A percentile compares a stretch with the other conserved stretches of the same genome.
phyloP scores from a whole-genome alignment of 1,140 invertebrate genomes.

The Pectinophora gossypiella region DNA sequence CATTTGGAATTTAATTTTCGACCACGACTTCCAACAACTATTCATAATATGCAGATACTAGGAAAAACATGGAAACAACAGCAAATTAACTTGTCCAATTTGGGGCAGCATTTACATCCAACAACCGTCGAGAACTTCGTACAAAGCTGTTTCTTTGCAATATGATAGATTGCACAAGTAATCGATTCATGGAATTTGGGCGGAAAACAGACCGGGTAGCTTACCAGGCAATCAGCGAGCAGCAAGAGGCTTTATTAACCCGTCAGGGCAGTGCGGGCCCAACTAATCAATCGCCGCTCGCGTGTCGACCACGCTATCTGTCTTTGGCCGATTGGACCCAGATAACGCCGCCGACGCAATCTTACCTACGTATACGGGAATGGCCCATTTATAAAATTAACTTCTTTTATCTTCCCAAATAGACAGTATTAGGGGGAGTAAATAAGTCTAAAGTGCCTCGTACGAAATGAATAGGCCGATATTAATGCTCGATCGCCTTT shows the following conservation, averaged over 20 bases:
- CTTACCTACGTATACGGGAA: constrained; percentile 60
- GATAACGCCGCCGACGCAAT: constrained; percentile 56
- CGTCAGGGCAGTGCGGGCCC: constrained; percentile 56
- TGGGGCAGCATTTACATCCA: not conserved
- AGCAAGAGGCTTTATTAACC: constrained; percentile 62
- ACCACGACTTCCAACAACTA: too few species aligned
- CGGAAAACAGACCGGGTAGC: constrained; percentile 50
- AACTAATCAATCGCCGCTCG: constrained; percentile 69
- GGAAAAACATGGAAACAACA: not conserved
- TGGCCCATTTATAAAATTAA: constrained; percentile 66
- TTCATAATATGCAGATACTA: too few species aligned
- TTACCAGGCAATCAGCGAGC: constrained; percentile 65
- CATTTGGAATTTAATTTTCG: too few species aligned
- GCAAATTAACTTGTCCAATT: not conserved
- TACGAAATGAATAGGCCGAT: constrained; percentile 37
- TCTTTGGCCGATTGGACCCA: constrained; percentile 59
- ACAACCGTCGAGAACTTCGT: not conserved
- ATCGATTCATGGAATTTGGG: constrained; percentile 52
- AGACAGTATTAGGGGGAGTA: constrained; percentile 45
- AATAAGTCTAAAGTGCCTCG: constrained; percentile 48
- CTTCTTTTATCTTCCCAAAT: constrained; percentile 57
- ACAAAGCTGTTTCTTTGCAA: constrained; percentile 22
- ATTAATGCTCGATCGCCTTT: constrained; percentile 33
- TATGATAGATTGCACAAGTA: constrained; percentile 40
- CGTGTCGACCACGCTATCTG: constrained; percentile 67